A percentile compares a stretch with the other conserved stretches of the same genome.
Conservation (phyloP, 2,113 vertebrate species). For the Syngnathus floridae region DNA sequence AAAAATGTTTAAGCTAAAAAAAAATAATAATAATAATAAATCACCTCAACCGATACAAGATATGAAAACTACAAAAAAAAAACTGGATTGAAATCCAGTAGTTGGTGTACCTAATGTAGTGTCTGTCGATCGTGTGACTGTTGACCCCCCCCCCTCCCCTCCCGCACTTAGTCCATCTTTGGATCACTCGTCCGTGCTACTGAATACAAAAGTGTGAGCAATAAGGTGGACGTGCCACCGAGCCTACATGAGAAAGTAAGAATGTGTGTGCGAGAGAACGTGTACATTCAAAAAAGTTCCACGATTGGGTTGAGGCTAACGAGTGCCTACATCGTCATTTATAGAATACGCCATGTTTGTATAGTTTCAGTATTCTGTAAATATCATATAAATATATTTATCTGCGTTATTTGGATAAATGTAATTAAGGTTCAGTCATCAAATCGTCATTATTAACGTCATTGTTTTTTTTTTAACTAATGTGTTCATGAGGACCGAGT, state of each 20-base stretch:
- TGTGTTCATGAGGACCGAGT: slow-evolving; percentile 44
- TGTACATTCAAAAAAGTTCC: neutral
- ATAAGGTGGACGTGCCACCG: slow-evolving; percentile 28
- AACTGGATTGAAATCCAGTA: neutral
- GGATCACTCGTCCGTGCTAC: slow-evolving; percentile 9
- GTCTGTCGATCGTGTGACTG: neutral
- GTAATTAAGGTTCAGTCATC: slow-evolving; percentile 66
- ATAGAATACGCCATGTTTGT: slow-evolving; percentile 78
- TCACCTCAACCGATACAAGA: too few species aligned
- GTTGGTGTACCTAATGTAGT: neutral
- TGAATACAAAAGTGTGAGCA: slow-evolving; percentile 19
- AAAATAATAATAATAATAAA: too few species aligned
- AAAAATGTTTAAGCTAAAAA: neutral
- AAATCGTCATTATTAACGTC: slow-evolving; percentile 35
- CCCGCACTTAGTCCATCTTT: neutral
- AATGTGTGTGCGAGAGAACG: neutral
- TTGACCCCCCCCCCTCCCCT: neutral
- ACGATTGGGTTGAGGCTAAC: slow-evolving; percentile 46
- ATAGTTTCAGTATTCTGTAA: slow-evolving; percentile 95
- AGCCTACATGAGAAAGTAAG: slow-evolving; percentile 25
- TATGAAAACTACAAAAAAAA: too few species aligned
- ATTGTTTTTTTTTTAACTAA: slow-evolving; percentile 57
- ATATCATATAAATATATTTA: slow-evolving; percentile 82
- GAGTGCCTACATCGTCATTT: slow-evolving; percentile 79
- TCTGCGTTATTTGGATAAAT: slow-evolving; percentile 66